phyloP scores from a whole-genome alignment of 2,113 vertebrate genomes.

The Fregata magnificens region DNA sequence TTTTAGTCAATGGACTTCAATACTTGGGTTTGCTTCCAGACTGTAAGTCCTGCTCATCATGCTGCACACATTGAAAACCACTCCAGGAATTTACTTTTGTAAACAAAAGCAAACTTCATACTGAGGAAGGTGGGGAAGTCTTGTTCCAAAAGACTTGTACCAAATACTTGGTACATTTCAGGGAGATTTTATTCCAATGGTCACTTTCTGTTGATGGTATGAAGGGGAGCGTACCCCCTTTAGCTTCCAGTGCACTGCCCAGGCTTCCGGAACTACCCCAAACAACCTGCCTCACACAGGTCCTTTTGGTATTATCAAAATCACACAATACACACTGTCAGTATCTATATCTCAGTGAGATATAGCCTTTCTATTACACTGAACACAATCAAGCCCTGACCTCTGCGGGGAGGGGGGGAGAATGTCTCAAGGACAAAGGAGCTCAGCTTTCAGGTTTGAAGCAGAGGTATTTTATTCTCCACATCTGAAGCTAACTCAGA shows the following conservation, averaged over 20 bases:
- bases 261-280: neutral
- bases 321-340: neutral
- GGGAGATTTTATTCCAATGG: neutral
- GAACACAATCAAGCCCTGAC: neutral
- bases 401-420: no score
- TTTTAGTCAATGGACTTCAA: neutral
- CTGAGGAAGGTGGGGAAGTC: accelerated
- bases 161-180: neutral
- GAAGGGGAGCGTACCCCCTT: neutral
- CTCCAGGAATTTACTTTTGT: neutral
- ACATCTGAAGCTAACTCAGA: neutral
- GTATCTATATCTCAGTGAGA: neutral
- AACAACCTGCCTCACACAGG: neutral
- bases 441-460: neutral
- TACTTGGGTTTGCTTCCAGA: neutral
- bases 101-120: neutral
- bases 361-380: neutral
- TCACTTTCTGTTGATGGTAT: accelerated
- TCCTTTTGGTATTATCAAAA: neutral
- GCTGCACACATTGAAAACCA: neutral
- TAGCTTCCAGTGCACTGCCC: neutral
- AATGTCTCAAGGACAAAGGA: neutral
- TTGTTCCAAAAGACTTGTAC: neutral
- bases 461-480: neutral
- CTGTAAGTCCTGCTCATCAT: neutral